Base-by-base conservation (phyloP, 2,113 vertebrate species). In the Aegotheles bennettii region DNA sequence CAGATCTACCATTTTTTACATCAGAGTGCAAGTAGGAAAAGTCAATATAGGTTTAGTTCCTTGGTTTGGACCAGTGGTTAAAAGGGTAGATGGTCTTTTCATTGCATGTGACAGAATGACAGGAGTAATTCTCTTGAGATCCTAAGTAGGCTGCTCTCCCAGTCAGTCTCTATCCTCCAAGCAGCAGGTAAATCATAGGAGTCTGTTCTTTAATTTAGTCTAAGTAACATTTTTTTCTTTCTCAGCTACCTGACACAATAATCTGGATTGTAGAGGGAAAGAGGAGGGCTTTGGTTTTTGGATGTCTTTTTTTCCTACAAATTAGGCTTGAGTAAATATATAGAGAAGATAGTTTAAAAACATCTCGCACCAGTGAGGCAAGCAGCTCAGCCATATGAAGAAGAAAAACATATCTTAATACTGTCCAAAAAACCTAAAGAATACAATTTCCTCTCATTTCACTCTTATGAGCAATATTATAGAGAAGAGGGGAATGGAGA, bases 51-150 rank as follows among this genome's bases (percentile, higher is more conserved):
- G 8, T 24, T 63, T 45, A 10, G 5, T 61, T 45, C 7, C 25
- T 63, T 24, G 6, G 7, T 75, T 67, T 82, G 13, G 16, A 59
- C 6, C 23, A 56, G 8, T 14, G 13, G 4, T 68, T 28, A 28
- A 69, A 73, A 36, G 25, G 9, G 10, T 29, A 61, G 28, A 45
- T 7, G 2, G 1, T 36, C 11, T 63, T 75, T 75, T 74, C 10
- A 43, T 4, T 1, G 13, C 28, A 20, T 0, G 0, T 33, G 29
- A 16, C 3, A 43, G 53, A 80, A 90, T 29, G 50, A 64, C 20
- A 42, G 56, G 18, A 64, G 16, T 33, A 31, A 63, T 18, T 4
- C 5, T 60, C 35, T 48, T n/a, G 13, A 69, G 33, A 68, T 64
- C 28, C 11, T n/a, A n/a, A n/a, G n/a, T n/a, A 91, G 24, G 14